Base-by-base conservation (phyloP, 2,888 invertebrate species). In the Baccha elongata region DNA sequence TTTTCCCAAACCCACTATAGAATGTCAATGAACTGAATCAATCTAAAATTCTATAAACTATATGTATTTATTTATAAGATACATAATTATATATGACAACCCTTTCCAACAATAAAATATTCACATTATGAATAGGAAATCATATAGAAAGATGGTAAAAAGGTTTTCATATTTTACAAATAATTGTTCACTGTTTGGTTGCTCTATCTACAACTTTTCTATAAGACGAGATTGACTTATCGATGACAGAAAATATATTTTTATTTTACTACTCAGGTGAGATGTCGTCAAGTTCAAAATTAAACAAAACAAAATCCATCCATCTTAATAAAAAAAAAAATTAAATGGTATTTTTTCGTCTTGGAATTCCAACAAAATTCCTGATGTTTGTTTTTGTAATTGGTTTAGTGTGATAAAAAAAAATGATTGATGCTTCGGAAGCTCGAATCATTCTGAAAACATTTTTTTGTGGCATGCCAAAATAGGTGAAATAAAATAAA, bases 391-490 rank as follows among this genome's bases (percentile, higher is more conserved):
- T 4, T 13, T 10, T 55, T 21, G 13, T 58, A 58, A 58, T 58
- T 58, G 40, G 40, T 40, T 55, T 13, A 40, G 23, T 40, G 58
- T 11, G 40, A 58, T 58, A 40, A n/a, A 58, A 40, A n/a, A 58
- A 26, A 26, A 26, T 58, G 55, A 55, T 58, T 58, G 40, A 58
- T 58, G 58, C 15, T 40, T 40, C 26, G 23, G 58, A 40, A 58
- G 58, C 58, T 7, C 13, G 13, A n/a, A 10, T 23, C 37, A 5
- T 21, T 10, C 13, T 58, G 58, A 40, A 40, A 58, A 23, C 3
- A 26, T 58, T 52, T 52, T 40, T 23, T 7, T 58, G 23, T 10
- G 40, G 8, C 23, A 40, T 40, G 23, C 58, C 40, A 15, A 58
- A 58, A 40, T 40, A 40, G 40, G 58, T 58, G 26, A 15, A 23